Evolutionary conservation across 2,888 invertebrate genomes (phyloP), one percentile per base, ranked within the genome.

Genomic region (Cephus runcator): DNA sequence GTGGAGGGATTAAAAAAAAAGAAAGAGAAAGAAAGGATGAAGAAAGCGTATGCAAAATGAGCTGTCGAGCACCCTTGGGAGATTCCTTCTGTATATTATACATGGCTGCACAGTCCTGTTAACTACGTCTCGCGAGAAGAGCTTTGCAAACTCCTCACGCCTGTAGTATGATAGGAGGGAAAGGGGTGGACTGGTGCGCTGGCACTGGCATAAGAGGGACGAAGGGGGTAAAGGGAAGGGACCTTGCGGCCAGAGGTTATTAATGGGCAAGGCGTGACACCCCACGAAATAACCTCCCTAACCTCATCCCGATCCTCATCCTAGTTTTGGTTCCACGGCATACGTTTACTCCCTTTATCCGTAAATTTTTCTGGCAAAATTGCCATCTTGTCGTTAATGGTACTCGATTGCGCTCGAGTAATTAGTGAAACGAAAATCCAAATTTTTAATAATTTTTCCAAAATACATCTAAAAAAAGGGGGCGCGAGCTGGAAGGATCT

Each of bases 71-170:
- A 87, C 86, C 82, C 87, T 84, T 85, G 83, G 85, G 88, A 88
- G 88, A 88, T 86, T 88, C 85, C 83, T 85, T 84, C 83, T 85
- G 85, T 86, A 84, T 87, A 89, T 89, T 88, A 87, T 89, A 87
- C 88, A 88, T 85, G 83, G 82, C 83, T 84, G 83, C 81, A 81
- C 76, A 77, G 78, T 83, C 83, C 87, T 85, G 88, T 86, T 89
- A 89, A 89, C 89, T 88, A 86, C 86, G 85, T 85, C 86, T 87
- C 85, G 81, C 84, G 85, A 85, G 81, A 80, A 90, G 86, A 87
- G 89, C 87, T 89, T 89, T 86, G 87, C 87, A 90, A 90, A 88
- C 90, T 89, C 85, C 88, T 90, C 89, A 89, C 88, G 90, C 86
- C 84, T 82, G 79, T 82, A 81, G 80, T 79, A 82, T 80, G 81